Evolutionary conservation across 2,113 vertebrate genomes (phyloP).

Genomic region (Formicarius rufipectus): DNA sequence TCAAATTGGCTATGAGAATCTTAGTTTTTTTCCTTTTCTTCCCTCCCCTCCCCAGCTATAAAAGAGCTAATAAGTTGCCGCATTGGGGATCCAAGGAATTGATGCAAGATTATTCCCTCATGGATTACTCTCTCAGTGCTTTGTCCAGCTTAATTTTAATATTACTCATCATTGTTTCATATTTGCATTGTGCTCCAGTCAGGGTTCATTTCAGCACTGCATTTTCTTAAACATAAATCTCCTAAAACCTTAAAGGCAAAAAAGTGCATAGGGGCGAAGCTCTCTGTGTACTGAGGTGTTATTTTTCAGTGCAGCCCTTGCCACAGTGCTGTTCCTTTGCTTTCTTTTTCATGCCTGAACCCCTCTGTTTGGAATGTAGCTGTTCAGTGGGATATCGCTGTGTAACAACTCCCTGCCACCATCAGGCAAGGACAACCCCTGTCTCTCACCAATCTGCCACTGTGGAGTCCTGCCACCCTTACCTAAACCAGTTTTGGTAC

Average conservation of each 20-base stretch:
- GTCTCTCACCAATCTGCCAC: rapidly evolving
- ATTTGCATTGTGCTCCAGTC: background rate
- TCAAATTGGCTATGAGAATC: background rate
- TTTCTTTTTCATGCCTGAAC: background rate
- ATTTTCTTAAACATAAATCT: background rate
- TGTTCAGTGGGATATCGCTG: rapidly evolving
- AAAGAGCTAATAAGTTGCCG: background rate
- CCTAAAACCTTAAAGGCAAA: background rate
- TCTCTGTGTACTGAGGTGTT: background rate
- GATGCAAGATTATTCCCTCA: background rate
- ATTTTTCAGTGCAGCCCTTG: background rate
- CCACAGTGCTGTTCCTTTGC: background rate
- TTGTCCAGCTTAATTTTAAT: conserved; percentile 31
- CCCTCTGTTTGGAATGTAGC: background rate
- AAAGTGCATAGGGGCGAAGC: background rate
- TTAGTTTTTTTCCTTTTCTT: background rate
- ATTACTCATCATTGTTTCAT: conserved; percentile 18
- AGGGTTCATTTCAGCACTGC: background rate
- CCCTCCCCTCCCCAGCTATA: background rate
- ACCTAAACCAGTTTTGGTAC: background rate
- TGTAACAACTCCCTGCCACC: background rate
- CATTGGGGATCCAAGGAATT: background rate
- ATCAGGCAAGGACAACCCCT: rapidly evolving
- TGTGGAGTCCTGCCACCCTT: background rate
- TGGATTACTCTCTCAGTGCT: conserved; percentile 4